Conservation (phyloP, 1,140 invertebrate species). For the Pogonognathellus flavescens region DNA sequence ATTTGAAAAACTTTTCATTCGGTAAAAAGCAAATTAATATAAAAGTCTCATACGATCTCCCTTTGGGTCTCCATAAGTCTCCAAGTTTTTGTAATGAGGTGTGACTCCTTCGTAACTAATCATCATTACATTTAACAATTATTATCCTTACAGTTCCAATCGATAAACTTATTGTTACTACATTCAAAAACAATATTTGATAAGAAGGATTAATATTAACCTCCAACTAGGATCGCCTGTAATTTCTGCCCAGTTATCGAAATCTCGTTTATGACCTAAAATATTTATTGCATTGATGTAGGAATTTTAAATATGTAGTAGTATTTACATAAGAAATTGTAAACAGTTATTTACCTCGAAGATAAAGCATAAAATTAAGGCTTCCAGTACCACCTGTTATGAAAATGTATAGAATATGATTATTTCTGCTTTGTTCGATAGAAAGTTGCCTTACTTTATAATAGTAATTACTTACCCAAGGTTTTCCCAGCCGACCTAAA, state of each 20-base stretch:
- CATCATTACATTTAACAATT: not conserved
- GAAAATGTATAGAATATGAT: not conserved
- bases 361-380: constrained; percentile 7
- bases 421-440: too few relatives aligned
- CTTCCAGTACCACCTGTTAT: not conserved
- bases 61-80: not conserved
- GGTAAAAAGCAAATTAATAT: not conserved
- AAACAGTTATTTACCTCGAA: constrained; percentile 7
- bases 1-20: not conserved
- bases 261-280: not conserved
- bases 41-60: constrained; percentile 14
- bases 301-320: not conserved
- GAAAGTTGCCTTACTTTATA: too few relatives aligned
- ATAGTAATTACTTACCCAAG: not conserved
- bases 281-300: too few relatives aligned
- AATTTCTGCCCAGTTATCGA: constrained; percentile 27
- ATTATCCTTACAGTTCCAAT: too few relatives aligned
- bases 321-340: not conserved
- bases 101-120: constrained; percentile 2
- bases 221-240: constrained; percentile 30
- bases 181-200: not conserved
- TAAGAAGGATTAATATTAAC: not conserved
- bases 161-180: too few relatives aligned
- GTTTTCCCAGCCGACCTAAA: not conserved
- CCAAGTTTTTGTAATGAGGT: not conserved